A percentile compares a stretch with the other conserved stretches of the same genome.
phyloP scores from a whole-genome alignment of 2,113 vertebrate genomes.

The Cyprinodon variegatus region DNA sequence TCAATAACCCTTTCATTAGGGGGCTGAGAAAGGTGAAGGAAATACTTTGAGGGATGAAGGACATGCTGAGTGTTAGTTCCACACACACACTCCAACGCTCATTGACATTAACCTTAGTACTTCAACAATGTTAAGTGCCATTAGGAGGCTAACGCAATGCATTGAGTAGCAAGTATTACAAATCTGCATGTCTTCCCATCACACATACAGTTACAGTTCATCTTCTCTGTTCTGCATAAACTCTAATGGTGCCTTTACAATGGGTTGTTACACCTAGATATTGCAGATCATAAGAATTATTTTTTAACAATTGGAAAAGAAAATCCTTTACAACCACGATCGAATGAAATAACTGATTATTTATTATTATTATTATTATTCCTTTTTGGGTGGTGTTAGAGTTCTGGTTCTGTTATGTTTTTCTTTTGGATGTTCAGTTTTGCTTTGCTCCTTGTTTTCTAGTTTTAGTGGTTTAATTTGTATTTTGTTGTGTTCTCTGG shows the following conservation, averaged over 20 bases:
- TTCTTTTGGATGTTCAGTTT: too few relatives aligned
- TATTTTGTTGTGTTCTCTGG: too few relatives aligned
- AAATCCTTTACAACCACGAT: too few relatives aligned
- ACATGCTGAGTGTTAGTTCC: constrained; percentile 25
- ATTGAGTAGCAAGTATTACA: constrained; percentile 48
- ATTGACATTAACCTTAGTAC: constrained; percentile 64
- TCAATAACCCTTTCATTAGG: constrained; percentile 28
- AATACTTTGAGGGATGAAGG: constrained; percentile 60
- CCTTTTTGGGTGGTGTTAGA: too few relatives aligned
- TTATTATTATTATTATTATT: too few relatives aligned
- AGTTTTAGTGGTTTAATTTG: too few relatives aligned
- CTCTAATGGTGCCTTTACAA: neutral
- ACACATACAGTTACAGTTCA: neutral
- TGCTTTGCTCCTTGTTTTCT: too few relatives aligned
- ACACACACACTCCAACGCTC: constrained; percentile 30
- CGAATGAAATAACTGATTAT: too few relatives aligned
- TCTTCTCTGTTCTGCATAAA: neutral
- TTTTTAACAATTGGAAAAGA: too few relatives aligned
- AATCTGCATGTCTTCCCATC: constrained; percentile 36
- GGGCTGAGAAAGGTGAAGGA: constrained; percentile 33
- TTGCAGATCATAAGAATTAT: neutral
- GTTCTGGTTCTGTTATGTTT: too few relatives aligned
- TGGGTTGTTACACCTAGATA: neutral
- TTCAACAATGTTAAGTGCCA: constrained; percentile 59
- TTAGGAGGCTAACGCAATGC: constrained; percentile 60